A percentile compares a stretch with the other conserved stretches of the same genome.
These are phyloP conservation scores for Crocodylus rhombifer DNA, from an alignment of 2,797 vertebrate species.

Conservation along the genomic window DNA sequence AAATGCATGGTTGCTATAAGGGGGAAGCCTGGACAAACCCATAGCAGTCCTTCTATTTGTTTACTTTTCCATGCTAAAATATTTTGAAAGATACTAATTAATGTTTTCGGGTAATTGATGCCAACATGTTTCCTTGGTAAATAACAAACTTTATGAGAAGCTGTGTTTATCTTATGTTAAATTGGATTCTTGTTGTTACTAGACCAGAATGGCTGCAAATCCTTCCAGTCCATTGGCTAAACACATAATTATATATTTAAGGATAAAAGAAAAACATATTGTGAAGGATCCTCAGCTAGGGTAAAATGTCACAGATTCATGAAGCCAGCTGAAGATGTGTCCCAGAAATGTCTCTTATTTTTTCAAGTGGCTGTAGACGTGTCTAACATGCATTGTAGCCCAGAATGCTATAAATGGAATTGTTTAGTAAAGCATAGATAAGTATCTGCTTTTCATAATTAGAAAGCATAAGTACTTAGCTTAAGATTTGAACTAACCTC, in stretches of 20 bases:
- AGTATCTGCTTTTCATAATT: no score
- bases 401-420: no score
- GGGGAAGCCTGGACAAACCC: constrained; percentile 4
- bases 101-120: not conserved
- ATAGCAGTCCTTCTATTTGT: not conserved
- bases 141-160: constrained; percentile 3
- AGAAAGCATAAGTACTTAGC: no score
- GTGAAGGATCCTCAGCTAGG: constrained; percentile 1
- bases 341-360: constrained; percentile 52
- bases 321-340: constrained; percentile 38
- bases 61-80: not conserved
- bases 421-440: no score
- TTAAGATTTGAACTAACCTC: no score
- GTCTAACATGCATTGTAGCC: no score
- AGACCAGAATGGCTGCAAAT: constrained; percentile 17
- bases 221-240: constrained; percentile 34
- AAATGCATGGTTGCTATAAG: not conserved
- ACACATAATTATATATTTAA: constrained; percentile 38
- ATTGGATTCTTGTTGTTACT: constrained; percentile 2
- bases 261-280: constrained; percentile 19
- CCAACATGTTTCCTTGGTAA: not conserved
- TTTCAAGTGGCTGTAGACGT: not conserved
- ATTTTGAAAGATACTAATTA: not conserved
- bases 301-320: constrained; percentile 39
- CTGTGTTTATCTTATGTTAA: not conserved